phyloP scores from a whole-genome alignment of 1,140 invertebrate species.

The Prorops nasuta region DNA sequence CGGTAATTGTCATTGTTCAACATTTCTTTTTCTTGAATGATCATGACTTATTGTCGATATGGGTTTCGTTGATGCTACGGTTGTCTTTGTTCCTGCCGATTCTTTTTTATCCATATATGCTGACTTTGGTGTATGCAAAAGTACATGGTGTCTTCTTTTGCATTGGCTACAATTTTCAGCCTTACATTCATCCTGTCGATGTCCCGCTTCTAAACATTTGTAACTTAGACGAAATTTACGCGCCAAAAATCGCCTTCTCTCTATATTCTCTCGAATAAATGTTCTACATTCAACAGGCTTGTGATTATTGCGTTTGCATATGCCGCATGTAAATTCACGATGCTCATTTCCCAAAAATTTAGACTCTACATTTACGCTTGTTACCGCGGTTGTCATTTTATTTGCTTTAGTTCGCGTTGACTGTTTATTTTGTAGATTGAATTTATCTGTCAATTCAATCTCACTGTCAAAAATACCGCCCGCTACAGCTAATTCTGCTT shows the following conservation, averaged over 20 bases:
- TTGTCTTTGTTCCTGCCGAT: background rate
- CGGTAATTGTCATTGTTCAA: background rate
- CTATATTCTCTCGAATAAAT: background rate
- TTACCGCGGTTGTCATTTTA: background rate
- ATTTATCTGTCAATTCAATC: too few relatives aligned
- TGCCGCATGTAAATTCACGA: background rate
- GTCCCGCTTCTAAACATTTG: background rate
- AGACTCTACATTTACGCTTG: background rate
- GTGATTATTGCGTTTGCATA: background rate
- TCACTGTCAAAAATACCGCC: conserved; percentile 5
- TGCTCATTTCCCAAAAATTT: background rate
- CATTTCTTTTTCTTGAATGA: background rate
- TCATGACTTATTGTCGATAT: background rate
- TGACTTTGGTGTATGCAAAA: background rate
- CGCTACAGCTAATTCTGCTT: background rate
- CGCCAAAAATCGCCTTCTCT: background rate
- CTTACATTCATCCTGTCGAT: background rate
- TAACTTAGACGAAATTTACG: background rate
- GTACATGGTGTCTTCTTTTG: background rate
- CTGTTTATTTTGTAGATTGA: too few relatives aligned
- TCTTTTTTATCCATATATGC: background rate
- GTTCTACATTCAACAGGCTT: background rate
- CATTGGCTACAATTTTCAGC: background rate
- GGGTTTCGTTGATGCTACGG: background rate
- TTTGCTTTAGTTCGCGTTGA: background rate